phyloP scores from a whole-genome alignment of 2,888 invertebrate species.

The Papilio demoleus region DNA sequence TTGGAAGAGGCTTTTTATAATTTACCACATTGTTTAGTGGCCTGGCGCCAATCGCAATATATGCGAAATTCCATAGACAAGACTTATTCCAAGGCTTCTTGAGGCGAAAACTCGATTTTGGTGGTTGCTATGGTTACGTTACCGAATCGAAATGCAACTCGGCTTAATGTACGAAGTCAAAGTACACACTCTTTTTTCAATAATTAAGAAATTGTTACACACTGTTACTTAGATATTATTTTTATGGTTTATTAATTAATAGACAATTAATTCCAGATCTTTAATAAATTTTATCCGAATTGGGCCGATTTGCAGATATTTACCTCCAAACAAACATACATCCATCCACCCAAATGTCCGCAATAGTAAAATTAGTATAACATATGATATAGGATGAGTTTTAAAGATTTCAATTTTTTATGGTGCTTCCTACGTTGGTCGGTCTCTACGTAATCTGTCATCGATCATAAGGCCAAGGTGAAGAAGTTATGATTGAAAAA shows the following conservation, averaged over 20 bases:
- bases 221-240: background rate
- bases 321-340: too few relatives aligned
- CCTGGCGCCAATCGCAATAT: background rate
- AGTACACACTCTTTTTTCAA: too few relatives aligned
- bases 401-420: constrained; percentile 1
- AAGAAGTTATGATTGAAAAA: constrained; percentile 3
- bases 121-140: constrained; percentile 3
- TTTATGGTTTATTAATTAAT: too few relatives aligned
- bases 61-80: constrained; percentile 6
- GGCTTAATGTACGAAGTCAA: too few relatives aligned
- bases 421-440: background rate
- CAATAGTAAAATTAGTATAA: too few relatives aligned
- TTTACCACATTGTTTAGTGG: constrained; percentile 10
- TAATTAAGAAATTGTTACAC: background rate
- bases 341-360: too few relatives aligned
- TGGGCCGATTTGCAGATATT: too few relatives aligned
- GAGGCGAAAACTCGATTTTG: background rate
- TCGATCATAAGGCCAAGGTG: constrained; percentile 17
- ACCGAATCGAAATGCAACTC: constrained; percentile 9
- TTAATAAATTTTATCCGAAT: too few relatives aligned
- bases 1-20: constrained; percentile 6
- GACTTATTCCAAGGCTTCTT: constrained; percentile 11
- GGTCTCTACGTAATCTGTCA: background rate
- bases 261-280: too few relatives aligned
- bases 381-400: background rate